Conservation (phyloP, 2,888 invertebrate species). For the Chymomyza amoena region DNA sequence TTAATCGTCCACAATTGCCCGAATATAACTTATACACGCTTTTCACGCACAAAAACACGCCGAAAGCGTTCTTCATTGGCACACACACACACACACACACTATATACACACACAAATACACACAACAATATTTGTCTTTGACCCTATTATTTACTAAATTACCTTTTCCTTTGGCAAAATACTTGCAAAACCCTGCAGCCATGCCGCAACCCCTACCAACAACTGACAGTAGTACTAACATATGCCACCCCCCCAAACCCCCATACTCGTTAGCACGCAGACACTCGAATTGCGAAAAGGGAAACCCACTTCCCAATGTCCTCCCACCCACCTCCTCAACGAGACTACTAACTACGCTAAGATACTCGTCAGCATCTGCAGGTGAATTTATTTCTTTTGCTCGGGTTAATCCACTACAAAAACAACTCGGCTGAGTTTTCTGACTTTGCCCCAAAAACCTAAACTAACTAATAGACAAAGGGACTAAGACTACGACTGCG, state of each 20-base stretch:
- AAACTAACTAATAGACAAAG: slow-evolving; percentile 13
- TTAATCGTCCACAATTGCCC: slow-evolving; percentile 70
- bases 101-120: slow-evolving; percentile 35
- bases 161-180: slow-evolving; percentile 59
- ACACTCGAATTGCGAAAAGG: slow-evolving; percentile 8
- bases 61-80: slow-evolving; percentile 47
- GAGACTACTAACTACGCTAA: neutral
- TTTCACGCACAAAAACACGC: slow-evolving; percentile 67
- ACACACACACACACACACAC: slow-evolving; percentile 59
- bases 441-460: slow-evolving; percentile 9
- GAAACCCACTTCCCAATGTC: neutral
- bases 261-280: slow-evolving; percentile 1
- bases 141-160: slow-evolving; percentile 73
- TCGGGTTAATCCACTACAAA: slow-evolving; percentile 67
- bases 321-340: too few relatives aligned
- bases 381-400: slow-evolving; percentile 69
- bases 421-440: slow-evolving; percentile 48
- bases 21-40: slow-evolving; percentile 65
- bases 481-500: neutral
- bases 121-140: slow-evolving; percentile 69
- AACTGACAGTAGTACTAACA: neutral
- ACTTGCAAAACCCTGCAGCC: slow-evolving; percentile 31
- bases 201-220: neutral
- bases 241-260: slow-evolving; percentile 34
- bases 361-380: slow-evolving; percentile 54